Conservation (phyloP, 2,888 invertebrate species). For the Drosophila melanosoma region DNA sequence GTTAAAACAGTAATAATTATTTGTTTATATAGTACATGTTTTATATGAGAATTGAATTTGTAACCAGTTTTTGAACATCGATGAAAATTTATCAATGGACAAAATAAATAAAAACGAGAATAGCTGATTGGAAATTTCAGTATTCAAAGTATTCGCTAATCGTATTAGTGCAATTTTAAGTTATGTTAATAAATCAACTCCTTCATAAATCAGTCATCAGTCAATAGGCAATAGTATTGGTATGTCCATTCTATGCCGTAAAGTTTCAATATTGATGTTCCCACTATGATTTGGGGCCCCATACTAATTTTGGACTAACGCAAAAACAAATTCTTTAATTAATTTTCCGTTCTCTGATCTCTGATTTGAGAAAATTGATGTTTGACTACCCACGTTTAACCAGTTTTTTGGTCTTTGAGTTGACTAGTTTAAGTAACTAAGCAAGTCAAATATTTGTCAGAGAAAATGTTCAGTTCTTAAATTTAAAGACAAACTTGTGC, state of each 20-base stretch:
- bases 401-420: background rate
- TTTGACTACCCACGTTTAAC: background rate
- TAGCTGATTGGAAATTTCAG: background rate
- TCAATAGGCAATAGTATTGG: background rate
- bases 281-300: too few species aligned
- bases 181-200: background rate
- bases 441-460: background rate
- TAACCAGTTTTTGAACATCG: background rate
- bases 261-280: background rate
- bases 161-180: background rate
- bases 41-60: background rate
- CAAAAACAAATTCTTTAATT: background rate
- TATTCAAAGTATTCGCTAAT: background rate
- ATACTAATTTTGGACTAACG: background rate
- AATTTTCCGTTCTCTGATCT: background rate
- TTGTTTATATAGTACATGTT: background rate
- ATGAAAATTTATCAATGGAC: background rate
- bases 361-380: background rate
- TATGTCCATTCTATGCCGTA: background rate
- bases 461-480: background rate
- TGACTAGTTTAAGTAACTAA: background rate
- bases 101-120: background rate
- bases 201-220: background rate
- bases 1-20: background rate
- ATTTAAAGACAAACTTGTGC: background rate